These are phyloP conservation scores for Myioborus melanocephalus DNA, from an alignment of 2,797 vertebrate genomes.

Conservation along the genomic window DNA sequence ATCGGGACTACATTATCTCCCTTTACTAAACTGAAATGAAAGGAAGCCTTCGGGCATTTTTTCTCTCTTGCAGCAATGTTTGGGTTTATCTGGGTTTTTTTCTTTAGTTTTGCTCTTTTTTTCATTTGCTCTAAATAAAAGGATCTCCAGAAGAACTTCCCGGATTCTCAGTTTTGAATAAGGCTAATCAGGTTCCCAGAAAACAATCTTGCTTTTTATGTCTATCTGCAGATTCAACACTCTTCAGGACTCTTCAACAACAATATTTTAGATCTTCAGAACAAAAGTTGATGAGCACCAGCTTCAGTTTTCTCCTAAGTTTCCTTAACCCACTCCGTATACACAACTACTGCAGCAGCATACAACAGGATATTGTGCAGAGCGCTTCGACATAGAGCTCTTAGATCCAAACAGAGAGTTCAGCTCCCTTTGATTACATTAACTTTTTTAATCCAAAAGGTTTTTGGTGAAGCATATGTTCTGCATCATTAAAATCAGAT, in stretches of 20 bases:
- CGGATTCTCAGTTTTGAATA: slow-evolving; percentile 22
- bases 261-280: slow-evolving; percentile 36
- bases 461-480: slow-evolving; percentile 74
- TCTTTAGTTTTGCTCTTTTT: neutral
- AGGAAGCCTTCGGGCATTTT: neutral
- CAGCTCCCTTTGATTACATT: slow-evolving; percentile 69
- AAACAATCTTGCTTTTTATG: slow-evolving; percentile 17
- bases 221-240: slow-evolving; percentile 5
- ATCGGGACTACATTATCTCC: neutral
- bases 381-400: slow-evolving; percentile 40
- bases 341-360: neutral
- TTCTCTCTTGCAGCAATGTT: neutral
- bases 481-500: slow-evolving; percentile 78
- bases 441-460: slow-evolving; percentile 70
- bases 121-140: slow-evolving; percentile 35
- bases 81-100: slow-evolving; percentile 18
- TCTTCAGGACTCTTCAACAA: slow-evolving; percentile 19
- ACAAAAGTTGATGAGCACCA: neutral
- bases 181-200: slow-evolving; percentile 31
- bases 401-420: slow-evolving; percentile 61
- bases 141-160: slow-evolving; percentile 26
- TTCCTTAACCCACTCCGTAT: neutral
- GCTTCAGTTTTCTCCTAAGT: neutral
- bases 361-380: neutral
- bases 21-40: slow-evolving; percentile 5